Evolutionary conservation across 2,888 invertebrate species (phyloP).

Genomic region (Cremastinae sp.): DNA sequence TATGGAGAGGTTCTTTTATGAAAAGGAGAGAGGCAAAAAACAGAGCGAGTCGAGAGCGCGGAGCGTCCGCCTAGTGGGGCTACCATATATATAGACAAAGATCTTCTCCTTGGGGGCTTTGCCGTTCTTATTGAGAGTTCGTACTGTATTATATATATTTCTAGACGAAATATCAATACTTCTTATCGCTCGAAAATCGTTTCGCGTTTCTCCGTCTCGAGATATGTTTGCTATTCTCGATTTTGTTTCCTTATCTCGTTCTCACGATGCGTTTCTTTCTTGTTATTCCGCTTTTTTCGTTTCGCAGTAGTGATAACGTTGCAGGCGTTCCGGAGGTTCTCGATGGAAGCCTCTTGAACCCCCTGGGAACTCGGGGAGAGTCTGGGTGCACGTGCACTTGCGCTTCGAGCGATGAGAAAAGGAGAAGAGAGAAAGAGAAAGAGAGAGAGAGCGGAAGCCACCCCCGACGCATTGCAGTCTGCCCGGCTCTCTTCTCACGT

Average conservation of each 20-base stretch:
- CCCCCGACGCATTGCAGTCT: conserved; percentile 60
- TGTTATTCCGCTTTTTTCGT: conserved; percentile 12
- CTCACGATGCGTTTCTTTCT: not conserved
- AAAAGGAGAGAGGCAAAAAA: no score
- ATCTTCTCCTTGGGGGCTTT: no score
- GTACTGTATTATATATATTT: no score
- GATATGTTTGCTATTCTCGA: not conserved
- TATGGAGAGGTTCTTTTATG: no score
- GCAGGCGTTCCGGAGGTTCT: conserved; percentile 26
- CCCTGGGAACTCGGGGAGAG: not conserved
- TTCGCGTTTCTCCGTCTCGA: not conserved
- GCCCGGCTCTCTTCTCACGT: conserved; percentile 22
- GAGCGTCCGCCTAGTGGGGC: no score
- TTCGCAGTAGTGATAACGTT: conserved; percentile 8
- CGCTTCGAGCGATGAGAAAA: conserved; percentile 26
- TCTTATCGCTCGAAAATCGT: no score
- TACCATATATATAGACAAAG: no score
- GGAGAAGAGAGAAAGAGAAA: no score
- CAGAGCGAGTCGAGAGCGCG: no score
- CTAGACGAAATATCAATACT: no score
- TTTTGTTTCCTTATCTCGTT: not conserved
- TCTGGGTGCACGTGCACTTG: conserved; percentile 44
- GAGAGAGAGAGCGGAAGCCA: conserved; percentile 14
- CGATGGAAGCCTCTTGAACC: conserved; percentile 13
- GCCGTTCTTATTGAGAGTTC: no score